Conservation (phyloP, 2,113 vertebrate genomes). For the Megaceryle torquata region DNA sequence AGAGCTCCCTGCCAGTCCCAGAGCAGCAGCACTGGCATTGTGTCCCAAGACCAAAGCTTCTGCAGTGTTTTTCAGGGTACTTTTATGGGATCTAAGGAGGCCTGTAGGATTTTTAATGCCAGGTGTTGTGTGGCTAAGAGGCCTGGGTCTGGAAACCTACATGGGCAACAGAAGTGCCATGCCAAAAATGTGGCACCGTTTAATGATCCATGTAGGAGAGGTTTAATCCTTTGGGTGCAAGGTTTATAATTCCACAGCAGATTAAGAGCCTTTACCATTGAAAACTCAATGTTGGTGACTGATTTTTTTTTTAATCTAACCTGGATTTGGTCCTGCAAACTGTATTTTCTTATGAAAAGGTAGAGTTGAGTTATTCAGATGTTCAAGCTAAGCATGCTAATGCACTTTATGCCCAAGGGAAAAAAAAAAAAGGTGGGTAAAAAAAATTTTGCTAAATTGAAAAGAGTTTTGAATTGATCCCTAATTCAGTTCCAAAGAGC, state of each 20-base stretch:
- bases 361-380: neutral
- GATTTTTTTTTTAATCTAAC: neutral
- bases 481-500: neutral
- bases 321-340: neutral
- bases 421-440: neutral
- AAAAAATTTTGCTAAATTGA: neutral
- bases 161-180: neutral
- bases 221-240: neutral
- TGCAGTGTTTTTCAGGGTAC: neutral
- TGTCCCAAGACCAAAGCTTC: neutral
- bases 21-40: neutral
- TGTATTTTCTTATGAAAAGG: neutral
- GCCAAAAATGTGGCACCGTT: neutral
- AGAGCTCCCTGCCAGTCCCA: neutral
- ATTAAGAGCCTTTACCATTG: neutral
- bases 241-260: neutral
- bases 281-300: neutral
- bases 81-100: neutral
- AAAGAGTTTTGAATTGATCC: neutral
- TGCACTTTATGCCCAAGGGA: neutral
- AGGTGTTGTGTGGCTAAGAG: neutral
- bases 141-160: neutral
- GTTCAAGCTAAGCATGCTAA: neutral
- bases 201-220: neutral
- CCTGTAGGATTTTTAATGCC: neutral